Evolutionary conservation across 1,140 invertebrate genomes (phyloP).

Genomic region (Drosophila micromelanica): DNA sequence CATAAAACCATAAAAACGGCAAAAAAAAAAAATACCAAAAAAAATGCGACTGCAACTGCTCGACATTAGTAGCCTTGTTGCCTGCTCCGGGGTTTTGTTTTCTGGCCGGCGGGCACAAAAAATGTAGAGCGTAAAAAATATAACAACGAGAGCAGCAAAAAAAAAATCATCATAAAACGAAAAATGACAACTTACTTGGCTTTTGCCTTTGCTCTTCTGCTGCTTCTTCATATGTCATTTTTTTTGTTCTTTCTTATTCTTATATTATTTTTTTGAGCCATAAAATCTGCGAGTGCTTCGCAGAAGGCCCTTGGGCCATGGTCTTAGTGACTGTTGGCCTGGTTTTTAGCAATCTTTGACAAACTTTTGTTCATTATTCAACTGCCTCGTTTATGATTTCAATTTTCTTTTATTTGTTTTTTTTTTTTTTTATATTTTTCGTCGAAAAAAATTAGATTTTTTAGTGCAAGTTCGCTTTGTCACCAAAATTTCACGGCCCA

Average conservation of each 20-base stretch:
- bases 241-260: conserved; percentile 3
- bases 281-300: conserved; percentile 44
- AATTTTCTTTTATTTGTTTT: conserved; percentile 22
- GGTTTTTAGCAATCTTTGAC: conserved; percentile 51
- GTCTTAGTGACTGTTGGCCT: conserved; percentile 22
- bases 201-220: conserved; percentile 3
- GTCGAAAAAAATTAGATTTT: conserved; percentile 79
- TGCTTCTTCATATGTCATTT: conserved; percentile 1
- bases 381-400: conserved; percentile 31
- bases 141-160: conserved; percentile 78
- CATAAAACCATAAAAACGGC: conserved; percentile 74
- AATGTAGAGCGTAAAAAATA: conserved; percentile 82
- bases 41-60: conserved; percentile 30
- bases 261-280: conserved; percentile 30
- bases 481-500: conserved; percentile 21
- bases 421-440: conserved; percentile 60
- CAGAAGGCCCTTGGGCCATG: conserved; percentile 37
- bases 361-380: conserved; percentile 19
- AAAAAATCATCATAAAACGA: conserved; percentile 69
- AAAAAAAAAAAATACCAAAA: conserved; percentile 23
- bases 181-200: conserved; percentile 67
- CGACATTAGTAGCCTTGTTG: conserved; percentile 72
- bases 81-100: conserved; percentile 16
- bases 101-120: conserved; percentile 33
- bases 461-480: conserved; percentile 60